A percentile compares a stretch with the other conserved stretches of the same genome.
Evolutionary conservation across 2,888 invertebrate species (phyloP).

Genomic region (Steinernema hermaphroditum): DNA sequence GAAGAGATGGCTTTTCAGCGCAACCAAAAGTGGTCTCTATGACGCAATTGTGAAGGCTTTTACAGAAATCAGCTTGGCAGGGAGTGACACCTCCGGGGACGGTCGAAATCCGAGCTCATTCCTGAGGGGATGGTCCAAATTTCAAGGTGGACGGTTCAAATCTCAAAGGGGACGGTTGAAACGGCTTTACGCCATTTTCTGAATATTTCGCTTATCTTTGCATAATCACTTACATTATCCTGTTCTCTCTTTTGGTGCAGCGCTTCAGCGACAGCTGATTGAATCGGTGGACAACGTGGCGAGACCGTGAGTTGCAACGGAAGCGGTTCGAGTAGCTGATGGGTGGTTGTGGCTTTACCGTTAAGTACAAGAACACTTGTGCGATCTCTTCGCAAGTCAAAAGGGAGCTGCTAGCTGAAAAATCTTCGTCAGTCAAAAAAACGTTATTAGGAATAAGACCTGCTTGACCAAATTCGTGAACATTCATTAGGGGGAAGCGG

Average conservation of each 20-base stretch:
- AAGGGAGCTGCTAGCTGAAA: conserved; percentile 40
- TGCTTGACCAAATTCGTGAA: conserved; percentile 48
- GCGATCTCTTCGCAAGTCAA: conserved; percentile 49
- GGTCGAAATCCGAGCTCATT: too few species aligned
- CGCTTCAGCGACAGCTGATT: conserved; percentile 43
- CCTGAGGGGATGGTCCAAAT: too few species aligned
- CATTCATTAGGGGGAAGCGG: conserved; percentile 48
- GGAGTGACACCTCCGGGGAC: too few species aligned
- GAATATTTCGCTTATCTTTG: background rate
- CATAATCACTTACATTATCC: conserved; percentile 38
- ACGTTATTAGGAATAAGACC: conserved; percentile 24
- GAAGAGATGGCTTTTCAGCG: too few species aligned
- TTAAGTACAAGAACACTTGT: conserved; percentile 48
- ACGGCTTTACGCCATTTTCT: background rate
- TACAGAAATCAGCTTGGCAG: too few species aligned
- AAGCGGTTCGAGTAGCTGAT: conserved; percentile 43
- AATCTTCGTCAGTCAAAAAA: background rate
- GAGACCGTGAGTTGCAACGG: conserved; percentile 45
- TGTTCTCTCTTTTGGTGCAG: conserved; percentile 46
- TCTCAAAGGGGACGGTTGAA: too few species aligned
- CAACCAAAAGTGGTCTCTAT: too few species aligned
- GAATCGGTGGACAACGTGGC: conserved; percentile 45
- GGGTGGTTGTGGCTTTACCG: conserved; percentile 40
- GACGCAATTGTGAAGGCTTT: too few species aligned
- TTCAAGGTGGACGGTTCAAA: too few species aligned